These are phyloP conservation scores for Drosophila borborema DNA, from an alignment of 2,888 invertebrate species.

Conservation along the genomic window DNA sequence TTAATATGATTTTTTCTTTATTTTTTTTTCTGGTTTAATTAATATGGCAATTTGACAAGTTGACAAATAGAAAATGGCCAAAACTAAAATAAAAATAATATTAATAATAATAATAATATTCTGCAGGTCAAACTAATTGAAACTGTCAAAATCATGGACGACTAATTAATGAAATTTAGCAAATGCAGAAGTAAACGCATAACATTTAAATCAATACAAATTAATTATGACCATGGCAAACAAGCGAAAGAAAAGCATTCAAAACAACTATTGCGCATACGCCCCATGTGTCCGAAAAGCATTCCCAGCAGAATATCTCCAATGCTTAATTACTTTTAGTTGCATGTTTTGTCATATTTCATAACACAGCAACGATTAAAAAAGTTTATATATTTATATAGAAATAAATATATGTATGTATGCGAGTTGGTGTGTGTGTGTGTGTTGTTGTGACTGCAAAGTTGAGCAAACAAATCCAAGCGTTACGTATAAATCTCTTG, in stretches of 20 bases:
- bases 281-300: conserved; percentile 19
- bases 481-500: conserved; percentile 54
- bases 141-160: conserved; percentile 65
- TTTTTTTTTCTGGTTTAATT: conserved; percentile 35
- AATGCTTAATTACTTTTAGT: conserved; percentile 65
- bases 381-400: conserved; percentile 31
- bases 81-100: conserved; percentile 11
- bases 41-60: conserved; percentile 61
- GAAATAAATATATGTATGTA: not conserved
- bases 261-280: conserved; percentile 52
- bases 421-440: not conserved
- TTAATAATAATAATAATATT: conserved; percentile 5
- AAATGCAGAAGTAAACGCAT: conserved; percentile 12
- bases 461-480: conserved; percentile 38
- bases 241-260: conserved; percentile 30
- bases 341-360: conserved; percentile 61
- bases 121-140: conserved; percentile 61
- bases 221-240: conserved; percentile 52
- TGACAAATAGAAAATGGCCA: conserved; percentile 35
- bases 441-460: conserved; percentile 49
- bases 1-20: conserved; percentile 12
- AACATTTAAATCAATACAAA: conserved; percentile 62
- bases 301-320: conserved; percentile 41
- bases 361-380: conserved; percentile 44
- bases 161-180: conserved; percentile 64